phyloP scores from a whole-genome alignment of 92 coral and sea anemone species.

The Palythoa caribaeorum region DNA sequence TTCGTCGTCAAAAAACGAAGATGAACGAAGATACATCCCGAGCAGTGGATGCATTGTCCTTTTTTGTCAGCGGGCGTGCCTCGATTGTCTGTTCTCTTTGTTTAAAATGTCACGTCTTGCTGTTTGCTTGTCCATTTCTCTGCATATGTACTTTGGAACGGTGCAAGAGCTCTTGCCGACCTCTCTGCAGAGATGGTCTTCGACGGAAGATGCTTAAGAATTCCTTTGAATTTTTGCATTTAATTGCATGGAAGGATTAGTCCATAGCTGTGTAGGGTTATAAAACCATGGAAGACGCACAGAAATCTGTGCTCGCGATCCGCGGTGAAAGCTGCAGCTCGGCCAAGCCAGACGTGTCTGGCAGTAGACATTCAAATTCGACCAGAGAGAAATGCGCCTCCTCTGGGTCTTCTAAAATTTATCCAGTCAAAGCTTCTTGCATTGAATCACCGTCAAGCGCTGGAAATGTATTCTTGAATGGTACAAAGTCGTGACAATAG shows the following conservation, averaged over 20 bases:
- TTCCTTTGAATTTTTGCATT: not conserved
- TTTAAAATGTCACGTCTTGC: conserved; percentile 6
- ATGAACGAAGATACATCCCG: not conserved
- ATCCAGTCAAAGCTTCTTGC: conserved; percentile 1
- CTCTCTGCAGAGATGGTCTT: not conserved
- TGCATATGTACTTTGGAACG: conserved; percentile 8
- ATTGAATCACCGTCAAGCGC: not conserved
- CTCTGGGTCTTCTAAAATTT: conserved; percentile 27
- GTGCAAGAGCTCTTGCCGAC: not conserved
- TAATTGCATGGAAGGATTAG: not conserved
- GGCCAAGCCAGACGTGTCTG: not conserved
- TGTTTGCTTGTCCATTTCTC: not conserved
- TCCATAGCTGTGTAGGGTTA: not conserved
- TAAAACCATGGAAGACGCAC: conserved; percentile 7
- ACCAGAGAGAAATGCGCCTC: not conserved
- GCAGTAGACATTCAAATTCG: conserved; percentile 11
- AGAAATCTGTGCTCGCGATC: not conserved
- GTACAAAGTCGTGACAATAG: conserved; percentile 14
- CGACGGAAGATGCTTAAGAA: not conserved
- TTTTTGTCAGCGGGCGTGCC: conserved; percentile 34
- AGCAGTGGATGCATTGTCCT: not conserved
- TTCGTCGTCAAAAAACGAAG: not conserved
- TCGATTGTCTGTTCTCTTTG: conserved; percentile 27
- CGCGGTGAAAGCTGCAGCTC: not conserved
- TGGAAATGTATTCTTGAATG: not conserved